Base-by-base conservation (phyloP, 2,888 invertebrate genomes). In the Xylocampa areola region DNA sequence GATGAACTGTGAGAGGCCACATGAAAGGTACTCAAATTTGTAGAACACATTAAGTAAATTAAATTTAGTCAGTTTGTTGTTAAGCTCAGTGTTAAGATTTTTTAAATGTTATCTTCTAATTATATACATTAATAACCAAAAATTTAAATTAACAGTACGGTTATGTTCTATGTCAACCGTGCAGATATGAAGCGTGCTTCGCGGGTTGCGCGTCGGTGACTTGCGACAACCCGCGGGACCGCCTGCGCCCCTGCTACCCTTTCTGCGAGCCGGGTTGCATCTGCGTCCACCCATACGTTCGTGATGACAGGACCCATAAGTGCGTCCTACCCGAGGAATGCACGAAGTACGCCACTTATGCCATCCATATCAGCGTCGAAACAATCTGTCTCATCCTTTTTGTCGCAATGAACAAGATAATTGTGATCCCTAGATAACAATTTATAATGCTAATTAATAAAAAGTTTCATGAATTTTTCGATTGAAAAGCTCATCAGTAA, bases 221-320 rank as follows among this genome's bases (percentile, higher is more conserved):
- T 4, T 94, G 93, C 55, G 93, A 94, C 84, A 94, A 94, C 77
- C 93, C 93, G 0, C 88, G 90, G 11, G 93, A 93, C 59, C 82
- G 93, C 2, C 79, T 93, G 76, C 91, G 88, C 1, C 91, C 93
- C 8, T 93, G 93, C 82, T 94, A 92, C 77, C 94, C 94, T 1
- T 94, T 93, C 82, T 94, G 93, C 75, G 93, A 94, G 73, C 83
- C 91, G 0, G 94, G 94, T 17, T 94, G 94, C 72, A 83, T 93
- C 33, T 94, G 94, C 70, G 74, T 82, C 10, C 87, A 84, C 14
- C 93, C 93, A 0, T 91, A 89, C 57, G 90, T 93, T 1, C 77
- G 94, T 2, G 94, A 94, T 60, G 94, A 93, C 60, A 80, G 94
- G 35, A 94, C 94, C n/a, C 93, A 94, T 70, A 94, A 94, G 68